Percentiles rank a stretch among this genome's conserved stretches.
Evolutionary conservation across 2,888 invertebrate species (phyloP).

Genomic region (Morinoia aosen): DNA sequence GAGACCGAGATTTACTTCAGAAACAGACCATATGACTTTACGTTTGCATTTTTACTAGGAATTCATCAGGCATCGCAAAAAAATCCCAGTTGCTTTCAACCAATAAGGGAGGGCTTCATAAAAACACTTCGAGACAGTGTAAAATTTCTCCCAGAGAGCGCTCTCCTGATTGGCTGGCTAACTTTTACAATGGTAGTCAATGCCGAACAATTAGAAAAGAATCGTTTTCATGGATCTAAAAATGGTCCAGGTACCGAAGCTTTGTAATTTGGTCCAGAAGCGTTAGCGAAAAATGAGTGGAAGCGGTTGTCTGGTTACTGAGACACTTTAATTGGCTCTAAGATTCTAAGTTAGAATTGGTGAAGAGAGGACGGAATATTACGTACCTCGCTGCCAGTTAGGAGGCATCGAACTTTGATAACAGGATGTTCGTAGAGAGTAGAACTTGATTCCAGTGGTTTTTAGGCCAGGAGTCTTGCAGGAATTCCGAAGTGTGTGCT

Average conservation of each 20-base stretch:
- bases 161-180: conserved; percentile 2
- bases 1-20: not conserved
- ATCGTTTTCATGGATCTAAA: conserved; percentile 17
- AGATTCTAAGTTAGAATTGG: not conserved
- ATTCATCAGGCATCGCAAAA: not conserved
- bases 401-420: not conserved
- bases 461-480: not conserved
- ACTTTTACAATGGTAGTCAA: conserved; percentile 10
- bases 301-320: not conserved
- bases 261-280: not conserved
- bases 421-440: not conserved
- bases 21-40: not conserved
- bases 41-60: not conserved
- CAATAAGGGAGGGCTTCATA: not conserved
- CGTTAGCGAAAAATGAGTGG: conserved; percentile 12
- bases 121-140: not conserved
- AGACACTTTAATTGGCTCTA: not conserved
- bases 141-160: conserved; percentile 4
- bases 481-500: not conserved
- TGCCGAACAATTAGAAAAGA: conserved; percentile 17
- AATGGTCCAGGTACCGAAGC: not conserved
- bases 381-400: not conserved
- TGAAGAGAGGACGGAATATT: not conserved
- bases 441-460: not conserved
- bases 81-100: not conserved